Conservation (phyloP, 2,888 invertebrate genomes). For the Dione juno region DNA sequence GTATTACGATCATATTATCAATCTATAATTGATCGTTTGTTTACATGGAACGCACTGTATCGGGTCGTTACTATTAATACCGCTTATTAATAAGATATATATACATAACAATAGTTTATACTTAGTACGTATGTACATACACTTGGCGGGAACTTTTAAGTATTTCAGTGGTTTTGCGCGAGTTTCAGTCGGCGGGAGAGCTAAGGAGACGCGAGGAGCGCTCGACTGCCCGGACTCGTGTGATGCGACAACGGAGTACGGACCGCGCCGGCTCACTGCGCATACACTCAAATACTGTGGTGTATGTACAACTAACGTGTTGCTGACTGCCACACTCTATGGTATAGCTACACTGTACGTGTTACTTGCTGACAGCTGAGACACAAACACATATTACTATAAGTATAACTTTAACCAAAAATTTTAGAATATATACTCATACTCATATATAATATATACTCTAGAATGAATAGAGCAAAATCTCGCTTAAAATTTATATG, state of each 20-base stretch:
- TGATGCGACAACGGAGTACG: constrained; percentile 48
- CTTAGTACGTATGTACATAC: constrained; percentile 20
- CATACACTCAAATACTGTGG: constrained; percentile 61
- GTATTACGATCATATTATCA: constrained; percentile 46
- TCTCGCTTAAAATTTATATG: constrained; percentile 4
- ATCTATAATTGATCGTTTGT: constrained; percentile 51
- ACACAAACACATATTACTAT: not conserved
- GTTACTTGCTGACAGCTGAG: constrained; percentile 20
- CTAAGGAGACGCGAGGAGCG: constrained; percentile 60
- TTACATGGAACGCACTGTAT: constrained; percentile 47
- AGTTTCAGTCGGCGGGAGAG: constrained; percentile 48
- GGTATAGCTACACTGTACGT: constrained; percentile 23
- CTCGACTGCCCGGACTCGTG: constrained; percentile 66
- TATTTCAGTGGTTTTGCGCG: constrained; percentile 48
- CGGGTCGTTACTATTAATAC: constrained; percentile 25
- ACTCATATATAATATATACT: not conserved
- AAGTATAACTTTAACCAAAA: not conserved
- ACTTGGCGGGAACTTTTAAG: constrained; percentile 22
- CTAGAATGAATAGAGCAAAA: not conserved
- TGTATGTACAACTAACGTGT: constrained; percentile 28
- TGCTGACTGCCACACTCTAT: constrained; percentile 41
- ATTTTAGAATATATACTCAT: not conserved
- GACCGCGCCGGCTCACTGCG: constrained; percentile 70
- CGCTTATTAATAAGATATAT: constrained; percentile 7
- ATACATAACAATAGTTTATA: not conserved